These are phyloP conservation scores for Catharus ustulatus DNA, from an alignment of 2,797 vertebrate genomes.

Conservation along the genomic window DNA sequence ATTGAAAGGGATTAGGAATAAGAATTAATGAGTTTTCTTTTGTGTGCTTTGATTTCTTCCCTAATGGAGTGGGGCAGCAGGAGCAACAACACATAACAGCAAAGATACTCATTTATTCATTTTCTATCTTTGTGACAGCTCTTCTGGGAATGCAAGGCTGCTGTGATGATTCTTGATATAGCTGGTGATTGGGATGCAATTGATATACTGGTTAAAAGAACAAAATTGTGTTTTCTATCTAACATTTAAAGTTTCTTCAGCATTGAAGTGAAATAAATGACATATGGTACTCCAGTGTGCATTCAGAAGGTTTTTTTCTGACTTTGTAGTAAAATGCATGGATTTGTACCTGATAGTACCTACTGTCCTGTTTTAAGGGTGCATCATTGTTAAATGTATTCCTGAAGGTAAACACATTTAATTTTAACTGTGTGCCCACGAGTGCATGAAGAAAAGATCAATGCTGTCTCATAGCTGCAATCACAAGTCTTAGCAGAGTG, in stretches of 20 bases:
- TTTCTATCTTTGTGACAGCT: neutral
- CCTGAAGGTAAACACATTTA: neutral
- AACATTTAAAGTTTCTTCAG: neutral
- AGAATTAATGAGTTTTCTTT: neutral
- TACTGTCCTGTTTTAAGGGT: neutral
- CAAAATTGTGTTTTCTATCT: neutral
- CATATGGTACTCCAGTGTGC: neutral
- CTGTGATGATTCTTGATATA: neutral
- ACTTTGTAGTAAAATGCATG: neutral
- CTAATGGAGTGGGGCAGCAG: neutral
- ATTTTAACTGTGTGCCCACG: neutral
- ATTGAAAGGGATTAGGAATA: neutral
- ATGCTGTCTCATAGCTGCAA: neutral
- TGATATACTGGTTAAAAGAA: neutral
- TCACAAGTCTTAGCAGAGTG: neutral
- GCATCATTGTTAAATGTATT: neutral
- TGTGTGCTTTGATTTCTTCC: neutral
- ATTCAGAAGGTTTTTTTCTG: neutral
- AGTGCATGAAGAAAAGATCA: neutral
- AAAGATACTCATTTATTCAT: neutral
- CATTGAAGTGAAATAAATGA: neutral
- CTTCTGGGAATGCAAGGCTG: neutral
- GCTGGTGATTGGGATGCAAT: neutral
- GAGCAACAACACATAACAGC: neutral
- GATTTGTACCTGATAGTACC: neutral